These are phyloP conservation scores for Heliothis peltigera DNA, from an alignment of 2,888 invertebrate species.

Conservation along the genomic window DNA sequence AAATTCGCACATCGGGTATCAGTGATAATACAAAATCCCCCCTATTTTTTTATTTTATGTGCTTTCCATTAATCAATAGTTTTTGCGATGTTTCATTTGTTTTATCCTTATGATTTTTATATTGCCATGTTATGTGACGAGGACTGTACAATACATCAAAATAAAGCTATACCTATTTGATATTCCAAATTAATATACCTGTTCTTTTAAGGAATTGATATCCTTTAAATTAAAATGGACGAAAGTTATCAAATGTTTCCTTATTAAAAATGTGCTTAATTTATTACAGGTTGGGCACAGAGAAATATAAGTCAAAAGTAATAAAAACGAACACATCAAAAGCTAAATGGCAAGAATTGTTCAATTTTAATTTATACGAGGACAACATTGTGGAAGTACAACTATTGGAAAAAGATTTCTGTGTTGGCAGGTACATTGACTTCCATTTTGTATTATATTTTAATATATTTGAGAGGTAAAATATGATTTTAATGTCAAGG, in stretches of 20 bases:
- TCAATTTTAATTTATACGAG: conserved; percentile 97
- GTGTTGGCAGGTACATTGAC: conserved; percentile 87
- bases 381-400: conserved; percentile 96
- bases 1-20: no score
- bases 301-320: conserved; percentile 98
- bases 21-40: no score
- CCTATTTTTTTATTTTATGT: no score
- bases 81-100: no score
- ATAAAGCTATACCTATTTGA: no score
- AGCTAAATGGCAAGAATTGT: conserved; percentile 97
- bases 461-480: not conserved
- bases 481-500: not conserved
- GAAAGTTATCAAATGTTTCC: not conserved
- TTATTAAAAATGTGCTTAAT: not conserved
- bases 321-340: conserved; percentile 88
- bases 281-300: conserved; percentile 94
- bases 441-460: conserved; percentile 4
- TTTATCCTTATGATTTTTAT: no score
- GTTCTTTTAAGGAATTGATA: no score
- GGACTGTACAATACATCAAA: no score
- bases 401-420: conserved; percentile 94
- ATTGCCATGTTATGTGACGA: no score
- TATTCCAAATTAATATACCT: no score
- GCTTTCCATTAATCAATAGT: no score
- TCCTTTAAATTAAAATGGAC: no score